These are phyloP conservation scores for Cryptomyrus ogoouensis DNA, from an alignment of 2,113 vertebrate species.

Conservation along the genomic window DNA sequence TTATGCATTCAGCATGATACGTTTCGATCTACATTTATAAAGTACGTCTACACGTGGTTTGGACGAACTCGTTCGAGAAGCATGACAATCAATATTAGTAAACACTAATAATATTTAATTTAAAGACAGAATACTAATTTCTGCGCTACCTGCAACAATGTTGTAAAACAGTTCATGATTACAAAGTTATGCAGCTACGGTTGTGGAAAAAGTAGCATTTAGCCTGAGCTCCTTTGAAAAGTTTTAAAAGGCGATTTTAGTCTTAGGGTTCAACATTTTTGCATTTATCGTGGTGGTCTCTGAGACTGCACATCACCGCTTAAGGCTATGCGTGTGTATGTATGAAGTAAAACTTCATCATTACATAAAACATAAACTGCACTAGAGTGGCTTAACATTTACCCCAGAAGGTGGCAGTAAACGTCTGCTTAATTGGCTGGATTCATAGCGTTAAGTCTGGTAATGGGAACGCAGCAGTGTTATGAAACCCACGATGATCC, in stretches of 20 bases:
- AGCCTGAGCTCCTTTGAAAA: not conserved
- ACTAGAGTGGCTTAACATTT: not conserved
- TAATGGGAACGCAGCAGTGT: not conserved
- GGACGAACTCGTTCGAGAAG: not conserved
- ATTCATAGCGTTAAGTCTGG: not conserved
- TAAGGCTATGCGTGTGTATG: not conserved
- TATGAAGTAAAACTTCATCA: not conserved
- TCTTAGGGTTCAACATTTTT: not conserved
- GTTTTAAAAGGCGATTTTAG: not conserved
- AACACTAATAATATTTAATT: not conserved
- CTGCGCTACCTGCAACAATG: not conserved
- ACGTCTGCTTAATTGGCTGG: not conserved
- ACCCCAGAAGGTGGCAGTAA: constrained; percentile 18
- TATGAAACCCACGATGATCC: not conserved
- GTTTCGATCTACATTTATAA: not conserved
- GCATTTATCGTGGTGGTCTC: not conserved
- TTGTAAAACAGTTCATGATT: not conserved
- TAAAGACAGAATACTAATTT: not conserved
- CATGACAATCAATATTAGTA: not conserved
- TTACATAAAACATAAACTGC: not conserved
- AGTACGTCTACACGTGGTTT: not conserved
- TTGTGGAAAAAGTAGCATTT: not conserved
- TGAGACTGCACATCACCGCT: not conserved
- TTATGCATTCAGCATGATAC: not conserved
- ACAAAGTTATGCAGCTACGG: not conserved